Percentiles rank a stretch among this genome's conserved stretches.
These are phyloP conservation scores for Gymnoscopelus braueri DNA, from an alignment of 2,797 vertebrate species.

Conservation along the genomic window DNA sequence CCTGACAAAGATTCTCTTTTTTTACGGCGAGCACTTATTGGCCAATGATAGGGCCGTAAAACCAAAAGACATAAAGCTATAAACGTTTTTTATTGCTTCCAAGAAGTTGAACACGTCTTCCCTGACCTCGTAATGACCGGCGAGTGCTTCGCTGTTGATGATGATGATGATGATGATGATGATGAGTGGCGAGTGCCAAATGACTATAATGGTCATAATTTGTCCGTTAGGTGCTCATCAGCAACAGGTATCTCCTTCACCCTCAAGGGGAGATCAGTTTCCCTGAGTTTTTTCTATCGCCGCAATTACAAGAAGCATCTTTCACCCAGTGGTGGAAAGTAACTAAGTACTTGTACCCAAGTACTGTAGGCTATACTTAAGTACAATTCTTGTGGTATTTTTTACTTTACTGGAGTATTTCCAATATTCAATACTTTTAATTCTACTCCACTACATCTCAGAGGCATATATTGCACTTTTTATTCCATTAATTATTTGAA, in stretches of 20 bases:
- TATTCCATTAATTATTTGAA: no score
- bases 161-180: conserved; percentile 20
- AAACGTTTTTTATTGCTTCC: conserved; percentile 15
- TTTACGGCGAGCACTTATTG: no score
- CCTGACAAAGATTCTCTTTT: no score
- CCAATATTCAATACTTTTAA: no score
- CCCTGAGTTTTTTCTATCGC: not conserved
- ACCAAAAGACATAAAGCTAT: conserved; percentile 7
- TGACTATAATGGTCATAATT: conserved; percentile 62
- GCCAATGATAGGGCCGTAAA: no score
- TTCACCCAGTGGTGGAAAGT: not conserved
- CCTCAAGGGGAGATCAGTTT: conserved; percentile 15
- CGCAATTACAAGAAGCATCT: not conserved
- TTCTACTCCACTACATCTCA: no score
- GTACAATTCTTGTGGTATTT: no score
- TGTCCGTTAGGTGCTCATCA: conserved; percentile 55
- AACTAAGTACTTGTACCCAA: no score
- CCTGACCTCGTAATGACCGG: conserved; percentile 39
- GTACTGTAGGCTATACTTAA: no score
- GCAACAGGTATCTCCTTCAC: conserved; percentile 32
- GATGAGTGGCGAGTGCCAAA: conserved; percentile 7
- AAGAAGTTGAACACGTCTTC: conserved; percentile 21
- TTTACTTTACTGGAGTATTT: no score
- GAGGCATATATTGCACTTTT: no score
- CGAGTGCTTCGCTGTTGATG: conserved; percentile 18